phyloP scores from a whole-genome alignment of 2,113 vertebrate species.

The Climacteris rufus region DNA sequence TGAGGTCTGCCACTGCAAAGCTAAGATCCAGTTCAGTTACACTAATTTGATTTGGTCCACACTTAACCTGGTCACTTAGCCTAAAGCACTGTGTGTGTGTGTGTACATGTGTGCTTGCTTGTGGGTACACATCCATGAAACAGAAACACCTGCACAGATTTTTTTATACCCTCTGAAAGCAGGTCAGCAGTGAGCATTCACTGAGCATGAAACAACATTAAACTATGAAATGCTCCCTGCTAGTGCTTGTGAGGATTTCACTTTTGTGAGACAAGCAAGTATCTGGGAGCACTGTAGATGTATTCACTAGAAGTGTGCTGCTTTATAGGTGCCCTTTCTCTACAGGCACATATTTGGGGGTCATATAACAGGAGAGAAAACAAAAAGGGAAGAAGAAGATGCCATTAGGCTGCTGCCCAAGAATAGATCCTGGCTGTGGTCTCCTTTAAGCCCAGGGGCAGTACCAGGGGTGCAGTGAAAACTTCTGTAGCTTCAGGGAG shows the following conservation, averaged over 20 bases:
- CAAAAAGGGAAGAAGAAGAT: not conserved
- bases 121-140: not conserved
- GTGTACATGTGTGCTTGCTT: not conserved
- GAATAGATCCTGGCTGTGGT: not conserved
- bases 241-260: not conserved
- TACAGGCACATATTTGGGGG: not conserved
- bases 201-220: constrained; percentile 27
- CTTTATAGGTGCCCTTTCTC: not conserved
- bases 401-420: not conserved
- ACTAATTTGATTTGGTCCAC: not conserved
- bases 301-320: not conserved
- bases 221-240: not conserved
- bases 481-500: not conserved
- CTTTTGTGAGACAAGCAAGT: not conserved
- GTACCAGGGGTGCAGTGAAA: not conserved
- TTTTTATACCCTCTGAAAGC: not conserved
- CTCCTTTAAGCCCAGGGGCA: not conserved
- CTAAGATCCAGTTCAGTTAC: not conserved
- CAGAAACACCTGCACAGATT: not conserved
- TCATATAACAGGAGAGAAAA: not conserved
- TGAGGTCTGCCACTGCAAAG: not conserved
- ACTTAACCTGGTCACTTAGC: not conserved
- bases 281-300: not conserved
- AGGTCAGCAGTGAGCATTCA: constrained; percentile 25
- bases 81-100: not conserved